A percentile compares a stretch with the other conserved stretches of the same genome.
Conservation (phyloP, 2,113 vertebrate species). For the Cyprinodon brontotheroides region DNA sequence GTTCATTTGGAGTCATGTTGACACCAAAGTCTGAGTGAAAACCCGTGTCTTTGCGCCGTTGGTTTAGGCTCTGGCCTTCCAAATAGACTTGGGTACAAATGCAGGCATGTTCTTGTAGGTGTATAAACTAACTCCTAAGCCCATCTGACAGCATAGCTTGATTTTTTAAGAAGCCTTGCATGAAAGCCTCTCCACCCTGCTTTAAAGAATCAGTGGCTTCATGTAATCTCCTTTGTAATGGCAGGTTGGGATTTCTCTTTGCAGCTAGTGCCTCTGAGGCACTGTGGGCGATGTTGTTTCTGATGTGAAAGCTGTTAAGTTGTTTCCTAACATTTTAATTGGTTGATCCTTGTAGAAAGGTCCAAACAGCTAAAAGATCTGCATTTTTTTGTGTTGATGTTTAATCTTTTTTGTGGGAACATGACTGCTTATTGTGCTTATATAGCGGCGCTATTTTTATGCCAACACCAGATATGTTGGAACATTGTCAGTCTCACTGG, state of each 20-base stretch:
- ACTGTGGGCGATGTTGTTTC: constrained; percentile 58
- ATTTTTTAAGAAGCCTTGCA: constrained; percentile 73
- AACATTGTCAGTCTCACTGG: not conserved
- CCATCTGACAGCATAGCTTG: constrained; percentile 74
- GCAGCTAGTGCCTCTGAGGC: constrained; percentile 33
- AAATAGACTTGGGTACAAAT: constrained; percentile 59
- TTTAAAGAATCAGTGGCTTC: constrained; percentile 81
- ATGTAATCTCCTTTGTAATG: constrained; percentile 71
- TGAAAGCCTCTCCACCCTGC: constrained; percentile 76
- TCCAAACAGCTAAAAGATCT: constrained; percentile 1
- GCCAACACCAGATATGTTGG: not conserved
- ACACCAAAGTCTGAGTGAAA: constrained; percentile 61
- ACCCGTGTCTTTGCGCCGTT: constrained; percentile 53
- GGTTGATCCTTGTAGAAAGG: constrained; percentile 42
- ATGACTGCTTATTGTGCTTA: not conserved
- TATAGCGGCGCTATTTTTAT: not conserved
- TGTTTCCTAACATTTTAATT: constrained; percentile 52
- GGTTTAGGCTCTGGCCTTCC: constrained; percentile 48
- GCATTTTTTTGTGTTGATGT: no score
- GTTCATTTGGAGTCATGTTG: constrained; percentile 55
- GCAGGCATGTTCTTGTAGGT: constrained; percentile 72
- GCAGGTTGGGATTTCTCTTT: constrained; percentile 59
- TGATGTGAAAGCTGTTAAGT: constrained; percentile 54
- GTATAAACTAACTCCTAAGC: constrained; percentile 74
- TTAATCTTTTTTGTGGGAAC: constrained; percentile 6